A percentile compares a stretch with the other conserved stretches of the same genome.
Conservation (phyloP, 2,888 invertebrate species). For the Hermaeophaga mercurialis region DNA sequence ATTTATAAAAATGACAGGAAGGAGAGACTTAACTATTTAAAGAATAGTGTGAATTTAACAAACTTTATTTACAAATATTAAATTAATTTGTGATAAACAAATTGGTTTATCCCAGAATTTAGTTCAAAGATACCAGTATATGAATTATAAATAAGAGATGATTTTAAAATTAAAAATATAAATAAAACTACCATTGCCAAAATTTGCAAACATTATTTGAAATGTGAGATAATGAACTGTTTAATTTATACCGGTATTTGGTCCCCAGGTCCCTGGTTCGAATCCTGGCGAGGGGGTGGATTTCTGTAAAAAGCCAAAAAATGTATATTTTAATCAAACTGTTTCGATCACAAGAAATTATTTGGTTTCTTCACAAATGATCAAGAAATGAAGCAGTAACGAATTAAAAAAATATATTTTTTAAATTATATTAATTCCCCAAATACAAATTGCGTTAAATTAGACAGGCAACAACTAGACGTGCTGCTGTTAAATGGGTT, state of each 20-base stretch:
- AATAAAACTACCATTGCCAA: constrained; percentile 78
- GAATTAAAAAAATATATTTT: too few species aligned
- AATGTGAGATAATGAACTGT: constrained; percentile 10
- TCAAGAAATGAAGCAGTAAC: constrained; percentile 82
- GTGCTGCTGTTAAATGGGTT: too few species aligned
- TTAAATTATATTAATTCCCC: too few species aligned
- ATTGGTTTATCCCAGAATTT: constrained; percentile 74
- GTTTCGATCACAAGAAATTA: constrained; percentile 83
- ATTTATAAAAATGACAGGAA: too few species aligned
- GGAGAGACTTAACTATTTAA: too few species aligned
- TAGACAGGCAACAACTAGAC: too few species aligned
- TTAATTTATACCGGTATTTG: constrained; percentile 29
- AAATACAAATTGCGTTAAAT: too few species aligned
- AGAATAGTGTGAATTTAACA: too few species aligned
- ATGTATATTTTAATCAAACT: constrained; percentile 85
- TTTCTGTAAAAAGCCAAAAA: too few species aligned
- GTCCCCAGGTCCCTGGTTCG: too few species aligned
- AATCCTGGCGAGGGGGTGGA: too few species aligned
- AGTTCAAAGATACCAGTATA: constrained; percentile 77
- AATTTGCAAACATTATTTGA: constrained; percentile 69
- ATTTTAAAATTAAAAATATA: constrained; percentile 82
- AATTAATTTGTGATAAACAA: constrained; percentile 63
- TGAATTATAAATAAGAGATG: constrained; percentile 86
- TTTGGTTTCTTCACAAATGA: constrained; percentile 82
- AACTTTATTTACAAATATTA: too few species aligned